Base-by-base conservation (phyloP, 2,888 invertebrate genomes). In the Drosophila mercatorum region DNA sequence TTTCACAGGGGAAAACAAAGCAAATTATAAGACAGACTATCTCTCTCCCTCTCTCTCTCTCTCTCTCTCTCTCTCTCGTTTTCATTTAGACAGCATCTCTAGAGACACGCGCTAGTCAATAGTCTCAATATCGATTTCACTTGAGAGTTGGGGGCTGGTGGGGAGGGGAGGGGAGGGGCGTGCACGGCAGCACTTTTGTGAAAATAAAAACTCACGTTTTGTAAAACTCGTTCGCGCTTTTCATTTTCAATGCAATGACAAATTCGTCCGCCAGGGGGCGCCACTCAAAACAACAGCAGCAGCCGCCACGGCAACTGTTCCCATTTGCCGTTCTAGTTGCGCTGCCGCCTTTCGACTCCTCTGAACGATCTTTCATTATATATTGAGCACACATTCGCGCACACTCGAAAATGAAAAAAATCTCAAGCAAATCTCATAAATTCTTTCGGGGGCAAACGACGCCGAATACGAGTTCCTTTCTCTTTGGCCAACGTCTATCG, bases 211-310 rank as follows among this genome's bases (percentile, higher is more conserved):
- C 71, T 66, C 71, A 69, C 69, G 71, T 53, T 56, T 80, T 77
- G 46, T 28, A 60, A 80, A 83, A 88, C 89, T 86, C 72, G 78
- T 78, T 78, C 72, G 78, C 78, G 84, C 85, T 86, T 83, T 85
- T 89, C 87, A 84, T 88, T 88, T 84, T 88, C 83, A 82, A 69
- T 77, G 74, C 72, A 84, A 83, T 88, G 86, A 83, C 86, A 83
- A 83, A 83, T 69, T 72, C 60, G 49, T 46, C 43, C 73, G 69
- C 36, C 74, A 72, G 81, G 83, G 78, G 80, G 83, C 75, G 72
- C 72, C 78, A 70, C 58, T 51, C 22, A 53, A 17, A 57, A 49
- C 5, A 26, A 22, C 26, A 60, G 17, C 67, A 47, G 38, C 67
- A 53, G 28, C 61, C 51, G 52, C 57, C 65, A 53, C 58, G 58